Conservation (phyloP, 2,113 vertebrate genomes). For the Zeus faber region DNA sequence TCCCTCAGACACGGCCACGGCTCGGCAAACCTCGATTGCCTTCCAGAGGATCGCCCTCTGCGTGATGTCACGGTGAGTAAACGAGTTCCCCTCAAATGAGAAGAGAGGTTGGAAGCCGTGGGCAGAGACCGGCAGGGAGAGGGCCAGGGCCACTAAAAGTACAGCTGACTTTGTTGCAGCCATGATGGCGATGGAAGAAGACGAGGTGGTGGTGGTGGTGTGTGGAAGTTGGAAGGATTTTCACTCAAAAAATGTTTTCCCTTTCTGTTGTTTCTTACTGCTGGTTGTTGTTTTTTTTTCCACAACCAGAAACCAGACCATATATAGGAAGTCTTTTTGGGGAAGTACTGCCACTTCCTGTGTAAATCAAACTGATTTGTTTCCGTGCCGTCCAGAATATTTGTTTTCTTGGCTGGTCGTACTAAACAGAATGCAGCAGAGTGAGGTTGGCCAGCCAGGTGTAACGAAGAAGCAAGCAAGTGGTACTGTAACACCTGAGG, state of each 20-base stretch:
- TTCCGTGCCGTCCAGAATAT: no score
- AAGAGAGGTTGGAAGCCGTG: conserved; percentile 48
- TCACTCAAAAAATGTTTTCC: not conserved
- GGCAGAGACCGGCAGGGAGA: conserved; percentile 6
- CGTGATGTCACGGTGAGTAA: conserved; percentile 56
- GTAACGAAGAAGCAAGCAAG: not conserved
- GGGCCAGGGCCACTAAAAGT: not conserved
- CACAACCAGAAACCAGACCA: no score
- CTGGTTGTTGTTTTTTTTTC: no score
- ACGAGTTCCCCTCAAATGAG: conserved; percentile 1
- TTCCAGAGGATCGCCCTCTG: conserved; percentile 48
- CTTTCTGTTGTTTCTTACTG: not conserved
- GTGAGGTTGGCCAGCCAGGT: not conserved
- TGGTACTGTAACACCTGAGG: not conserved
- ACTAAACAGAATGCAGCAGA: not conserved
- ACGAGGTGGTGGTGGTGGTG: rapidly evolving
- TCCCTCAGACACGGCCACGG: conserved; percentile 42
- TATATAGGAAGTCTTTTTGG: not conserved
- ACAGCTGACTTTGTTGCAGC: not conserved
- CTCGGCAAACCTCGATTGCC: conserved; percentile 56
- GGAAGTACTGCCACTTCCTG: not conserved
- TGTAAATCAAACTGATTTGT: not conserved
- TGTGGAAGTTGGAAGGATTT: not conserved
- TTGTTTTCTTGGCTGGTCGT: no score
- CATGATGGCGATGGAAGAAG: not conserved